Evolutionary conservation across 2,888 invertebrate species (phyloP).

Genomic region (Plutella xylostella): DNA sequence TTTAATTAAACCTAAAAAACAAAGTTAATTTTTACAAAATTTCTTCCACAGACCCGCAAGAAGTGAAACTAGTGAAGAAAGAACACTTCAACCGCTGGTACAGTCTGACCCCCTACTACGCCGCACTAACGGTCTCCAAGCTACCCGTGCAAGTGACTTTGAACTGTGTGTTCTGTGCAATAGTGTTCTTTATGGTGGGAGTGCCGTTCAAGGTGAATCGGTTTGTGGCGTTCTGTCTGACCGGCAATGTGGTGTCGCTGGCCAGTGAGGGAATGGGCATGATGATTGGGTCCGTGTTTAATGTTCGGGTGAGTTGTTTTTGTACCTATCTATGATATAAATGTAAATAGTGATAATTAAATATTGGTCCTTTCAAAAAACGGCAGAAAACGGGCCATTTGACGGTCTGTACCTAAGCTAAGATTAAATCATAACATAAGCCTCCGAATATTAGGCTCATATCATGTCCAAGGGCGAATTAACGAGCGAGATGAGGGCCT

Average conservation of each 20-base stretch:
- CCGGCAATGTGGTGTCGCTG: constrained; percentile 77
- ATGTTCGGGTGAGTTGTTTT: constrained; percentile 73
- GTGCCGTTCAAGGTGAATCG: constrained; percentile 75
- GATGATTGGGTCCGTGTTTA: constrained; percentile 79
- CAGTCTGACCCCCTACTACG: constrained; percentile 72
- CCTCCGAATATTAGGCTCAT: no score
- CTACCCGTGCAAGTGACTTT: constrained; percentile 70
- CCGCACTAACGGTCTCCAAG: constrained; percentile 73
- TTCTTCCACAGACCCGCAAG: constrained; percentile 70
- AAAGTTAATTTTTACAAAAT: no score
- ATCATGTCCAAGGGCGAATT: no score
- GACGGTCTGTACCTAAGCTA: no score
- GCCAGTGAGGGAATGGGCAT: constrained; percentile 84
- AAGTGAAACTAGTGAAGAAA: constrained; percentile 76
- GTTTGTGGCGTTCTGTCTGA: constrained; percentile 75
- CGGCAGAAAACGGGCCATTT: no score
- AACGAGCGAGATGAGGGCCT: no score
- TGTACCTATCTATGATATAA: no score
- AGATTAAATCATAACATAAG: no score
- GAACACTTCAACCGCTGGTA: constrained; percentile 81
- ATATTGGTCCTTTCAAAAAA: no score
- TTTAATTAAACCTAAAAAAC: no score
- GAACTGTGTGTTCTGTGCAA: constrained; percentile 70
- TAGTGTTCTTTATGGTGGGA: constrained; percentile 75
- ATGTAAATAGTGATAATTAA: no score